Evolutionary conservation across 2,113 vertebrate species (phyloP).

Genomic region (Grantiella picta): DNA sequence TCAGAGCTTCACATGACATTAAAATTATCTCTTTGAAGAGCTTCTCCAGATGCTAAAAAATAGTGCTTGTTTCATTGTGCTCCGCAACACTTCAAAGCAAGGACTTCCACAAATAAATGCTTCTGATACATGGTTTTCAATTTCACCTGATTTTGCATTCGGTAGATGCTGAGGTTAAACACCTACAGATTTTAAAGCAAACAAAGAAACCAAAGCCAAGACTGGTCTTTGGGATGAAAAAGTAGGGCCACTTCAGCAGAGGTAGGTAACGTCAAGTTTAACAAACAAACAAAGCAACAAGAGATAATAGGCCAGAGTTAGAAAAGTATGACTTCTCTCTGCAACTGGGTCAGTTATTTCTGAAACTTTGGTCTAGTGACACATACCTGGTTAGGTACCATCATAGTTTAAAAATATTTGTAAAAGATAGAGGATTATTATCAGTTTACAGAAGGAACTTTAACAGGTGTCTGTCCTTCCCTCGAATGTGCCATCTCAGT

Average conservation of each 20-base stretch:
- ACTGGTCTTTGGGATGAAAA: background rate
- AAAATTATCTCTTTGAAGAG: background rate
- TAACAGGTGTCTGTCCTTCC: background rate
- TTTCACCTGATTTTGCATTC: background rate
- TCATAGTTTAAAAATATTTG: background rate
- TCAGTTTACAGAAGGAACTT: background rate
- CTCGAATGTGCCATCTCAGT: background rate
- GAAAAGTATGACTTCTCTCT: background rate
- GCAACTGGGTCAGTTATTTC: background rate
- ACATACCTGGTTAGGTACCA: background rate
- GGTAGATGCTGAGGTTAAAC: background rate
- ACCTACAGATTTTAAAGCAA: background rate
- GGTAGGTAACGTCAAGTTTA: background rate
- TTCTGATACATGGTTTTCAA: background rate
- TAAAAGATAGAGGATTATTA: background rate
- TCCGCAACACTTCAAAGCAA: background rate
- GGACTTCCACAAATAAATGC: background rate
- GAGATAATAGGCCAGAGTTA: background rate
- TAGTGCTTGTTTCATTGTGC: background rate
- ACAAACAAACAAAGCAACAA: background rate
- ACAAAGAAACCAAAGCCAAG: background rate
- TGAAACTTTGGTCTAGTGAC: background rate
- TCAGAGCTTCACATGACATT: background rate
- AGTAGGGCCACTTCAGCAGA: background rate
- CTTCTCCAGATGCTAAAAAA: background rate